phyloP scores from a whole-genome alignment of 1,140 invertebrate genomes.

The Pseudachorutes palmiensis region DNA sequence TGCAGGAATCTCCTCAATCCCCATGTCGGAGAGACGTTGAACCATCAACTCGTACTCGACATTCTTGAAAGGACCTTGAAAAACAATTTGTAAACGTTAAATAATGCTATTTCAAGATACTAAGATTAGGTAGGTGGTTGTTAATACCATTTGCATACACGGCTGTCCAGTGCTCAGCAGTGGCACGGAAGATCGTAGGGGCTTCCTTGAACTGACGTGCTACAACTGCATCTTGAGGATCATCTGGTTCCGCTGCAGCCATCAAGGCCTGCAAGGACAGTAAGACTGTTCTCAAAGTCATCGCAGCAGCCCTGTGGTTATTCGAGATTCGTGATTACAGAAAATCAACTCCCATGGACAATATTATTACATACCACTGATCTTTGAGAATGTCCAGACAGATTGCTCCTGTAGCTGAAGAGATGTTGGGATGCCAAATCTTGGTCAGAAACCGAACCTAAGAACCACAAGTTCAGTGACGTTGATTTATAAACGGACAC shows the following conservation, averaged over 20 bases:
- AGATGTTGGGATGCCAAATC: constrained; percentile 99
- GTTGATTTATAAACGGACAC: constrained; percentile 11
- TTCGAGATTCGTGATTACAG: too few relatives aligned
- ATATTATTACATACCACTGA: too few relatives aligned
- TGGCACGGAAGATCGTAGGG: constrained; percentile 71
- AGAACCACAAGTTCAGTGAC: constrained; percentile 37
- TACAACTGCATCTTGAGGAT: constrained; percentile 88
- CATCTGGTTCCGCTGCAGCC: constrained; percentile 88
- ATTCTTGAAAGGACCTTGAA: constrained; percentile 58
- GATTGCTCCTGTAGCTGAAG: constrained; percentile 95
- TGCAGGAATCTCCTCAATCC: constrained; percentile 72
- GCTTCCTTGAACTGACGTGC: constrained; percentile 91
- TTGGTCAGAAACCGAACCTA: constrained; percentile 88
- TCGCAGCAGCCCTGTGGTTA: constrained; percentile 82
- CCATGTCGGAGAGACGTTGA: constrained; percentile 73
- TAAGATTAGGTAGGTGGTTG: not conserved
- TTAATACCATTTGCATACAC: constrained; percentile 75
- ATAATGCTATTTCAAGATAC: not conserved
- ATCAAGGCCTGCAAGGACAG: constrained; percentile 85
- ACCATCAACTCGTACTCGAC: constrained; percentile 73
- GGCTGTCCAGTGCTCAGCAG: constrained; percentile 90
- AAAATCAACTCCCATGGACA: too few relatives aligned
- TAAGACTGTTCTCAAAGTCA: constrained; percentile 92
- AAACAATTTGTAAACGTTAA: not conserved
- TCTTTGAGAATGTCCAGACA: constrained; percentile 99